Evolutionary conservation across 2,888 invertebrate genomes (phyloP), one percentile per base, ranked within the genome.

Genomic region (Rhamphomyia laevipes): DNA sequence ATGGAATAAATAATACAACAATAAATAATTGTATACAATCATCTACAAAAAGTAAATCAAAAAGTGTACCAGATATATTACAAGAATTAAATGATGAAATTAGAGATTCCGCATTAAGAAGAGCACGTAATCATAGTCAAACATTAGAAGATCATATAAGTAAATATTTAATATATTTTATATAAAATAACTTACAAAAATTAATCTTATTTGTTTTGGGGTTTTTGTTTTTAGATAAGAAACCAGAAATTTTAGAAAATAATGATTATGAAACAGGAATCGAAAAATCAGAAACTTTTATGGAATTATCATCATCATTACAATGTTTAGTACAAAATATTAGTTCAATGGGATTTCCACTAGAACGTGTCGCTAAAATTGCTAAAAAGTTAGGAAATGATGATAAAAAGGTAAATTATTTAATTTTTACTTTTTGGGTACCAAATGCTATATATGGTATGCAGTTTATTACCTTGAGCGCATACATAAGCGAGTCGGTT

Each of bases 261-360:
- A 27, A 27, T 27, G 23, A 27, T 7, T 7, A 27, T 2, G 23
- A 27, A 7, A 6, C 9, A 27, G 23, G 15, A n/a, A n/a, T 27
- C 9, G 7, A 47, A n/a, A 45, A 46, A 15, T 53, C 57, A 23
- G 51, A 54, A 46, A 53, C 61, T 16, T 57, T 55, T 48, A 52
- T 55, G 43, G 59, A 57, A 51, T 66, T 81, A 57, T 70, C 77
- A 27, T 64, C 70, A 12, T 73, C 77, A 46, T 71, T 77, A 49
- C 83, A 85, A 65, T 75, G 73, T 37, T 73, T 88, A 61, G 86
- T 84, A 47, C 76, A 77, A 61, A 81, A 81, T 55, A 81, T 93
- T 51, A 81, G 82, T 61, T 78, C 81, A 52, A 94, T 94, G 93
- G 94, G 94, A 2, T 94, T 94, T 64, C 84, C 88, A 0, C 65